Percentiles rank a stretch among this genome's conserved stretches.
Conservation (phyloP, 2,113 vertebrate genomes). For the Dicentrarchus labrax region DNA sequence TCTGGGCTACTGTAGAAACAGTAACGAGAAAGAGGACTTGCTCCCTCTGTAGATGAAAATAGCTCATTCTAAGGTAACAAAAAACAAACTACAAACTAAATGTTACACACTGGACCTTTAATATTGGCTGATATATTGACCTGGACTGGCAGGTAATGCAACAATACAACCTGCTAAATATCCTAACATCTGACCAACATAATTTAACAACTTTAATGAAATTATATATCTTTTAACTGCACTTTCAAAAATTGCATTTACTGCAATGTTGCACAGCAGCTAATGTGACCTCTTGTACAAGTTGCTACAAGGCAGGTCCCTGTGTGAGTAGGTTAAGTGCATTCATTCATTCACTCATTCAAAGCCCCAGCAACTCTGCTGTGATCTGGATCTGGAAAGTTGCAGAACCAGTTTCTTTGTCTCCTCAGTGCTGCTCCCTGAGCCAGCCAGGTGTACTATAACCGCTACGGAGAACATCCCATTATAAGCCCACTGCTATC, state of each 20-base stretch:
- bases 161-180: neutral
- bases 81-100: too few relatives aligned
- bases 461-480: conserved; percentile 43
- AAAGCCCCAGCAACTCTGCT: conserved; percentile 24
- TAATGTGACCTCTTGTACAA: conserved; percentile 1
- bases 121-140: neutral
- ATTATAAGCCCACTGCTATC: conserved; percentile 39
- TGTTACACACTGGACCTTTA: too few relatives aligned
- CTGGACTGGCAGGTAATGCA: neutral
- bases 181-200: neutral
- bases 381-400: conserved; percentile 51
- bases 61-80: too few relatives aligned
- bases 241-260: neutral
- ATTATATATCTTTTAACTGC: neutral
- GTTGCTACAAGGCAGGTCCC: conserved; percentile 16
- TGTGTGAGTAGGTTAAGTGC: conserved; percentile 24
- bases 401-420: conserved; percentile 84
- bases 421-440: conserved; percentile 50
- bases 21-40: too few relatives aligned
- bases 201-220: neutral
- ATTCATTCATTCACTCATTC: conserved; percentile 39
- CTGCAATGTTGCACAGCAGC: neutral
- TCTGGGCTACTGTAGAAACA: too few relatives aligned
- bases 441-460: conserved; percentile 55
- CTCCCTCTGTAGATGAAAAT: too few relatives aligned